These are phyloP conservation scores for Lasioglossum malachurum DNA, from an alignment of 2,888 invertebrate genomes.

Conservation along the genomic window DNA sequence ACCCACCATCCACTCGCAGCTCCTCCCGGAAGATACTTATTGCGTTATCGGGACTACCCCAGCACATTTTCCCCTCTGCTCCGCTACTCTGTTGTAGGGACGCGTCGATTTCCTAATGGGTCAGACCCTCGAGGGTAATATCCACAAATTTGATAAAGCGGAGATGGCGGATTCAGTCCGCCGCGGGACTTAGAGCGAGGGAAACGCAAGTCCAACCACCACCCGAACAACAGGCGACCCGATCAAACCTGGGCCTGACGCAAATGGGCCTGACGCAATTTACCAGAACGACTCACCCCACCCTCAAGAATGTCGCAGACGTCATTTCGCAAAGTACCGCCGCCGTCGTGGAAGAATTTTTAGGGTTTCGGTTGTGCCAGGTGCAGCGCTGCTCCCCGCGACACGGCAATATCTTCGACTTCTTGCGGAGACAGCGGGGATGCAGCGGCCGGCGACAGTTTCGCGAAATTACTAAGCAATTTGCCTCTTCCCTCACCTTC, in stretches of 20 bases:
- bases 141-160: neutral
- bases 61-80: neutral
- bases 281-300: neutral
- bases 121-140: neutral
- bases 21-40: neutral
- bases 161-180: neutral
- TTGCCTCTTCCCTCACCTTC: neutral
- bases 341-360: neutral
- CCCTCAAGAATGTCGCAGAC: neutral
- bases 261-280: neutral
- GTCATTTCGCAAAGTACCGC: neutral
- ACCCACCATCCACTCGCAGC: neutral
- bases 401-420: slow-evolving; percentile 2
- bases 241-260: neutral
- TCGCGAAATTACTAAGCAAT: slow-evolving; percentile 14
- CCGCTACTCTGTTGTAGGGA: neutral
- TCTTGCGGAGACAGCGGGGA: neutral
- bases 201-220: no score
- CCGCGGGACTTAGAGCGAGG: no score
- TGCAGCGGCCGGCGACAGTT: neutral
- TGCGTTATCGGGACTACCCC: slow-evolving; percentile 3
- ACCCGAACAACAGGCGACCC: no score
- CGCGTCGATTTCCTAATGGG: neutral
- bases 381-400: neutral
- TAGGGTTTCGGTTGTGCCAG: neutral